A percentile compares a stretch with the other conserved stretches of the same genome.
Evolutionary conservation across 2,888 invertebrate species (phyloP).

Genomic region (Trachelus iudaicus): DNA sequence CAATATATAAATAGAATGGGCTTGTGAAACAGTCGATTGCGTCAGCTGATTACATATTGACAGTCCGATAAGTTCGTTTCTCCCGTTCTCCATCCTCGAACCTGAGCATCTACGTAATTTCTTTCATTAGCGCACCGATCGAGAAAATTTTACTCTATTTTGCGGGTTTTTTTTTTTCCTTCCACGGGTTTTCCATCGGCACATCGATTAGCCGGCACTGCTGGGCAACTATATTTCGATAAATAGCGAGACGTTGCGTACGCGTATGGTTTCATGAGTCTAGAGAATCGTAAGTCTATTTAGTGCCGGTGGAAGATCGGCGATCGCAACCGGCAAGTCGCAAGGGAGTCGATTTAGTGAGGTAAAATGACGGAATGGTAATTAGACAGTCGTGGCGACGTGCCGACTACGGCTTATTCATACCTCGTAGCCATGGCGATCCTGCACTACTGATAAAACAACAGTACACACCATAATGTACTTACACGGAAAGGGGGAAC

Average conservation of each 20-base stretch:
- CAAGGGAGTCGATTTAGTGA: constrained; percentile 32
- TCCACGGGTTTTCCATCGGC: neutral
- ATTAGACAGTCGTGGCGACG: constrained; percentile 51
- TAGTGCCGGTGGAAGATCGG: neutral
- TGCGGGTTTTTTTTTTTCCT: neutral
- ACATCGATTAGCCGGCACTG: neutral
- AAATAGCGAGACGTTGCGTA: neutral
- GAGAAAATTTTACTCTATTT: neutral
- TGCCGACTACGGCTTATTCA: constrained; percentile 53
- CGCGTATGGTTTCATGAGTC: neutral
- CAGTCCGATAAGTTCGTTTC: constrained; percentile 47
- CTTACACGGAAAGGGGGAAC: constrained; percentile 52
- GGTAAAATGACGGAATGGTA: constrained; percentile 55
- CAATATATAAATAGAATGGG: constrained; percentile 36
- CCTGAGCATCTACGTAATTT: neutral
- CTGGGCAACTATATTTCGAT: neutral
- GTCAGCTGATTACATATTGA: constrained; percentile 62
- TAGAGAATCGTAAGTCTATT: neutral
- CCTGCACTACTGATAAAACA: constrained; percentile 65
- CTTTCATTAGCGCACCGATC: neutral
- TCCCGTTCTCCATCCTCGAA: neutral
- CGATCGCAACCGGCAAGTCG: neutral
- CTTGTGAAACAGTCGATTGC: constrained; percentile 25
- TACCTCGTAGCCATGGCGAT: constrained; percentile 64
- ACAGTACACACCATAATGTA: constrained; percentile 58